Conservation (phyloP, 1,140 invertebrate species). For the Drosophila albomicans region DNA sequence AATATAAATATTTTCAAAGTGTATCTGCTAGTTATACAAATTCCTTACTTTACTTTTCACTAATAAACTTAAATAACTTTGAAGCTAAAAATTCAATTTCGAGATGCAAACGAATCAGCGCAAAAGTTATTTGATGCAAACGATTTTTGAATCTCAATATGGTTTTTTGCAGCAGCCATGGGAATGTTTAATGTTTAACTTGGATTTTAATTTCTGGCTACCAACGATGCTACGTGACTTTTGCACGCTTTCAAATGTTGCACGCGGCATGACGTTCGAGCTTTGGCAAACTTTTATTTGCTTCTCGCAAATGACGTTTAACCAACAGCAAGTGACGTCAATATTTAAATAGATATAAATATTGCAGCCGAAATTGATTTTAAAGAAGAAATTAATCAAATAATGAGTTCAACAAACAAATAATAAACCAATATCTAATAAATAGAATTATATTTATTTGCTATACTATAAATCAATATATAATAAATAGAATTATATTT, state of each 20-base stretch:
- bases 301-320: slow-evolving; percentile 21
- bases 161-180: neutral
- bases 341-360: slow-evolving; percentile 20
- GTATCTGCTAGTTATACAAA: neutral
- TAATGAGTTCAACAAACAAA: neutral
- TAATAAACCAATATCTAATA: neutral
- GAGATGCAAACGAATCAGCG: slow-evolving; percentile 16
- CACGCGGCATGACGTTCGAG: slow-evolving; percentile 45
- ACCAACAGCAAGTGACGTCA: slow-evolving; percentile 52
- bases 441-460: neutral
- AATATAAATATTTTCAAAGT: neutral
- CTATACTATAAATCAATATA: neutral
- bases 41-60: neutral
- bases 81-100: slow-evolving; percentile 17
- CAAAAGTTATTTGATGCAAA: slow-evolving; percentile 6
- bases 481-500: neutral
- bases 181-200: slow-evolving; percentile 50
- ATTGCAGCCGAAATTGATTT: neutral
- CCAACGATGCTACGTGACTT: slow-evolving; percentile 63
- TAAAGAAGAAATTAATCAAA: neutral
- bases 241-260: slow-evolving; percentile 44
- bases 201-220: slow-evolving; percentile 33
- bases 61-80: slow-evolving; percentile 15
- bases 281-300: slow-evolving; percentile 37
- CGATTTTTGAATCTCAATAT: slow-evolving; percentile 10